Conservation (phyloP, 2,113 vertebrate species). For the Pongo abelii region DNA sequence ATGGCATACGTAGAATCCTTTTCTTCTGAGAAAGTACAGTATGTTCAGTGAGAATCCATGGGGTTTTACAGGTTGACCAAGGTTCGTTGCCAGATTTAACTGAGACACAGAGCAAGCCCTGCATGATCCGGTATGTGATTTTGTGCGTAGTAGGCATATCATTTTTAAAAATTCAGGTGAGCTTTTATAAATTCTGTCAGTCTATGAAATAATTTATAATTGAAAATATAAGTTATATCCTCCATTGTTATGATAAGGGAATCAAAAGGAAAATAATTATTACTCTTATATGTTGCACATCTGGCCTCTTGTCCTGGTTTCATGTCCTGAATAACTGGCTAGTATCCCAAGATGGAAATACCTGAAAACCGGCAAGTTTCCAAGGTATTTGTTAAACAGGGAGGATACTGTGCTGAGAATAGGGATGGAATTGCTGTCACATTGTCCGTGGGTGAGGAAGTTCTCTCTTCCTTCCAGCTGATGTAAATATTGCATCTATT, state of each 20-base stretch:
- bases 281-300: neutral
- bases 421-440: neutral
- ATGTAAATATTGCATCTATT: neutral
- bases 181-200: neutral
- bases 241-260: neutral
- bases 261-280: neutral
- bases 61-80: neutral
- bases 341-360: neutral
- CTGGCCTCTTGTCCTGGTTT: constrained; percentile 16
- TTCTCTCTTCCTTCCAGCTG: constrained; percentile 46
- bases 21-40: neutral
- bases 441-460: neutral
- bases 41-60: neutral
- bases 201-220: neutral
- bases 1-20: neutral
- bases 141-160: neutral
- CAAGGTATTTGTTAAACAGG: constrained; percentile 56
- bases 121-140: neutral
- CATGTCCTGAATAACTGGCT: constrained; percentile 10
- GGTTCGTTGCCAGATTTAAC: neutral
- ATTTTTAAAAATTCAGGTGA: neutral
- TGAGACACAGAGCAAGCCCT: neutral
- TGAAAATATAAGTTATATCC: neutral
- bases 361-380: constrained; percentile 29
- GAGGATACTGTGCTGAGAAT: constrained; percentile 14